Evolutionary conservation across 2,113 vertebrate genomes (phyloP).

Genomic region (Lipophrys pholis): DNA sequence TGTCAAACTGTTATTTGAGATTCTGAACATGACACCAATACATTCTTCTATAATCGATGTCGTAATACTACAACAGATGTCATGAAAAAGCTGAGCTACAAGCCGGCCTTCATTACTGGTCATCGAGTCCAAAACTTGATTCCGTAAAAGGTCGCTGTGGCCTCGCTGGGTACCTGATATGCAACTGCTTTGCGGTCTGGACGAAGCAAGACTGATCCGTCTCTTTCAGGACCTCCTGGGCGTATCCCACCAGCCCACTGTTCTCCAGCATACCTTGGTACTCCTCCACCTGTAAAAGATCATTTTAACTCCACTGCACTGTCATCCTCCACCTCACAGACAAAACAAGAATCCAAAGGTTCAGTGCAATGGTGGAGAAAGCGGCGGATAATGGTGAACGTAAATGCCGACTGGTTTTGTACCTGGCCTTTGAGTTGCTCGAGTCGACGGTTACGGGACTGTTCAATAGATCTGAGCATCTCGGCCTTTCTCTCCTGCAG

Average conservation of each 20-base stretch:
- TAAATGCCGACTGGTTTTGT: not conserved
- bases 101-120: not conserved
- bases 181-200: constrained; percentile 96
- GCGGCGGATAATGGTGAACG: too few relatives aligned
- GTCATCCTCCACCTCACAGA: too few relatives aligned
- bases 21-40: too few relatives aligned
- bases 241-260: constrained; percentile 95
- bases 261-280: constrained; percentile 98
- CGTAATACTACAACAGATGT: too few relatives aligned
- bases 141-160: too few relatives aligned
- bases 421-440: constrained; percentile 89
- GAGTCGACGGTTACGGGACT: constrained; percentile 86
- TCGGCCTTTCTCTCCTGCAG: constrained; percentile 90
- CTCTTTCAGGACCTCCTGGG: constrained; percentile 98
- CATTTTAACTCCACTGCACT: not conserved
- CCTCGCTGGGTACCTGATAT: constrained; percentile 85
- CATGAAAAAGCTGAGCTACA: not conserved
- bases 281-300: constrained; percentile 84
- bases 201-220: constrained; percentile 97
- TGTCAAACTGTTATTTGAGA: too few relatives aligned
- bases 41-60: too few relatives aligned
- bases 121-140: not conserved
- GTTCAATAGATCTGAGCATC: constrained; percentile 89
- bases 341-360: too few relatives aligned
- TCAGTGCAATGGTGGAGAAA: too few relatives aligned